Evolutionary conservation across 2,888 invertebrate genomes (phyloP).

Genomic region (Drosophila tanythrix): DNA sequence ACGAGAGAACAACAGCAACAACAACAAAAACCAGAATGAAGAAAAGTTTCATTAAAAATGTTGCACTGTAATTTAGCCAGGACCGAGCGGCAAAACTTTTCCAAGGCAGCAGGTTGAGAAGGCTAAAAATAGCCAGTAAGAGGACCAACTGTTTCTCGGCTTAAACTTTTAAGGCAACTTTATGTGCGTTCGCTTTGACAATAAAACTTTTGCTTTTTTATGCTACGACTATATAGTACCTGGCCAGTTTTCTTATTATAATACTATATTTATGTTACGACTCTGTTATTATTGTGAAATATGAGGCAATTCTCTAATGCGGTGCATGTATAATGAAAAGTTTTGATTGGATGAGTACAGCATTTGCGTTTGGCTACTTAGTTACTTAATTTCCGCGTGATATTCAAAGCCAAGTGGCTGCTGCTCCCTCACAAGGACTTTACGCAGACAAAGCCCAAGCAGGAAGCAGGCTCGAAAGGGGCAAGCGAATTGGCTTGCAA

Average conservation of each 20-base stretch:
- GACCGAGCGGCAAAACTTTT: slow-evolving; percentile 40
- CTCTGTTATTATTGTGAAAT: slow-evolving; percentile 63
- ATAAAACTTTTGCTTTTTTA: slow-evolving; percentile 71
- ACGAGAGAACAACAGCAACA: neutral
- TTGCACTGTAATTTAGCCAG: slow-evolving; percentile 72
- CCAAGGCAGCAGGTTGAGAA: slow-evolving; percentile 28
- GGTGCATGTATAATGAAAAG: slow-evolving; percentile 65
- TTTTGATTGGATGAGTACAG: slow-evolving; percentile 63
- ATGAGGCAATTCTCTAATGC: slow-evolving; percentile 38
- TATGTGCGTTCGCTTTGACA: slow-evolving; percentile 71
- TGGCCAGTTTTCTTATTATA: slow-evolving; percentile 17
- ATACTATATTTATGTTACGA: slow-evolving; percentile 64
- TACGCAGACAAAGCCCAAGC: slow-evolving; percentile 21
- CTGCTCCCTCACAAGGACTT: slow-evolving; percentile 22
- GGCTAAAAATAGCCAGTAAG: slow-evolving; percentile 66
- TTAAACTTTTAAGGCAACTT: slow-evolving; percentile 76
- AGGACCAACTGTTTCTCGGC: slow-evolving; percentile 43
- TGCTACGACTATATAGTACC: slow-evolving; percentile 22
- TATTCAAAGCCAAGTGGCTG: slow-evolving; percentile 59
- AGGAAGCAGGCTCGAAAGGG: slow-evolving; percentile 5
- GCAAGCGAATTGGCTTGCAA: slow-evolving; percentile 33
- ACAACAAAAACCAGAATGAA: neutral
- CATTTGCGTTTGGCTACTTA: slow-evolving; percentile 66
- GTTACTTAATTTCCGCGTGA: slow-evolving; percentile 78
- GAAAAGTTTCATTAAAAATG: slow-evolving; percentile 77